Conservation (phyloP, 2,113 vertebrate genomes). For the Promerops cafer region DNA sequence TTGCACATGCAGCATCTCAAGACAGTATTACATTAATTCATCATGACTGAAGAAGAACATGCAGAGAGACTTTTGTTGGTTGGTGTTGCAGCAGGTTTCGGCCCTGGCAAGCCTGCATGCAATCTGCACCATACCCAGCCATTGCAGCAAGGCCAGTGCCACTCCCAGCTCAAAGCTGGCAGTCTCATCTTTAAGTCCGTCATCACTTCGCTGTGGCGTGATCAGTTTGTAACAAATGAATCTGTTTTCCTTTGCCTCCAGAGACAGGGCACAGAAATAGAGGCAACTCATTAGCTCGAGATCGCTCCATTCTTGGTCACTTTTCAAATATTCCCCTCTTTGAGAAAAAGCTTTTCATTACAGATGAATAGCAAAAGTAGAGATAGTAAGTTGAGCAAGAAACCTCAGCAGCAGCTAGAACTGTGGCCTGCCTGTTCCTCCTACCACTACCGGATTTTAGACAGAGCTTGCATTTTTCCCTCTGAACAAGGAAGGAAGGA, state of each 20-base stretch:
- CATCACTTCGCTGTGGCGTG: neutral
- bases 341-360: neutral
- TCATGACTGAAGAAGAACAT: neutral
- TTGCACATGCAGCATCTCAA: neutral
- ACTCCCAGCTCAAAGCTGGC: neutral
- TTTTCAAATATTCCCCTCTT: neutral
- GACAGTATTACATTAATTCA: neutral
- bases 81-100: neutral
- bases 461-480: constrained; percentile 37
- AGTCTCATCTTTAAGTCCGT: rapidly evolving
- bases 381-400: constrained; percentile 1
- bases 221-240: neutral
- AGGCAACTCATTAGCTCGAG: neutral
- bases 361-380: neutral
- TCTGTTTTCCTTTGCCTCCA: neutral
- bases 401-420: neutral
- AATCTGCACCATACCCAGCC: neutral
- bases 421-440: constrained; percentile 4
- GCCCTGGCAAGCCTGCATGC: rapidly evolving
- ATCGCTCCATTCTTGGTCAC: neutral
- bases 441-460: neutral
- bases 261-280: neutral
- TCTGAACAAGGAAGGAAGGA: neutral
- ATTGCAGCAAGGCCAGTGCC: neutral
- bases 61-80: neutral